Percentiles rank a stretch among this genome's conserved stretches.
Evolutionary conservation across 2,888 invertebrate species (phyloP).

Genomic region (Pristionchus fissidentatus): DNA sequence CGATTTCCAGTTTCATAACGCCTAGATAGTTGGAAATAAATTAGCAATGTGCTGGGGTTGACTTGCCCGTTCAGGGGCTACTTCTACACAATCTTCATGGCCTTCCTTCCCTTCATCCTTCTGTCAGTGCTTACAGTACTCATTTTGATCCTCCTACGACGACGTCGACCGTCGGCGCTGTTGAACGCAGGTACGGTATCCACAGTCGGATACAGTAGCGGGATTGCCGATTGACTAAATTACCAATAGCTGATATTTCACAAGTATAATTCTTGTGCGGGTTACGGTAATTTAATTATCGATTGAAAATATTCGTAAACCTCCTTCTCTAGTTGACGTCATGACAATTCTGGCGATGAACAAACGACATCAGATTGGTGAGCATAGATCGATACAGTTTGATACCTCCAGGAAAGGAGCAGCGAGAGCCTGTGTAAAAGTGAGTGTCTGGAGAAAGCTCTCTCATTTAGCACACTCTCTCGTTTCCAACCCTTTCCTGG

Average conservation of each 20-base stretch:
- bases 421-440: not conserved
- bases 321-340: not conserved
- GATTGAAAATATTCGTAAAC: not conserved
- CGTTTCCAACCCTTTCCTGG: not conserved
- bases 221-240: not conserved
- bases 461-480: not conserved
- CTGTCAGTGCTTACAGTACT: slow-evolving; percentile 64
- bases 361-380: not conserved
- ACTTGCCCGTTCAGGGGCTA: slow-evolving; percentile 64
- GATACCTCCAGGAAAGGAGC: no score
- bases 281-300: not conserved
- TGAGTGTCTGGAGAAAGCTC: not conserved
- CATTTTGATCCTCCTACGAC: slow-evolving; percentile 60
- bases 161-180: slow-evolving; percentile 19
- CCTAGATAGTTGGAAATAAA: not conserved
- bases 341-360: slow-evolving; percentile 7
- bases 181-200: not conserved
- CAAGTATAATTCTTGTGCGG: not conserved
- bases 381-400: no score
- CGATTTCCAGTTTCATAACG: not conserved
- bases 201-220: not conserved
- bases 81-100: slow-evolving; percentile 68
- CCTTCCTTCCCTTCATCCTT: slow-evolving; percentile 67
- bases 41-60: no score
- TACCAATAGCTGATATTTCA: not conserved